Base-by-base conservation (phyloP, 2,888 invertebrate genomes). In the Scaptomyza flava region DNA sequence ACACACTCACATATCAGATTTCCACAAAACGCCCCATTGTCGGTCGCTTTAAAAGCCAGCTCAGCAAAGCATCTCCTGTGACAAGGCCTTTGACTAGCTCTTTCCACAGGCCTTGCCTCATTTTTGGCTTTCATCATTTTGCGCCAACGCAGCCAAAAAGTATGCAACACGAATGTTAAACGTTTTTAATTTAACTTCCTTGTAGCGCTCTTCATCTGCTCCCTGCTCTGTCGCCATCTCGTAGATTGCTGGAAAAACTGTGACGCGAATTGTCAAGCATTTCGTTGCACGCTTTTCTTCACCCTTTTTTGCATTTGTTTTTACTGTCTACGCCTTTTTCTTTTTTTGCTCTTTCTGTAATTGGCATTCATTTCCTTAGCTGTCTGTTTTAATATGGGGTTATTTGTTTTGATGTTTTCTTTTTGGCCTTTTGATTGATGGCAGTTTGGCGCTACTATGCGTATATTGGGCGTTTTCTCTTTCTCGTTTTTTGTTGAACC, bases 91-190 rank as follows among this genome's bases (percentile, higher is more conserved):
- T 17, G 17, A 17, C 17, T 17, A 17, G 17, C 17, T 17, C 17
- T 17, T 17, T 17, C 17, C 17, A 17, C 17, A 17, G 17, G 17
- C 23, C 45, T 56, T 53, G 38, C 27, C 41, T 62, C 66, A 64
- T 67, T 67, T 64, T 57, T 33, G 57, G 64, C 64, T 60, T 58
- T 58, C 68, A 64, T 64, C 64, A 69, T 46, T 68, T 59, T 56
- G 50, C 67, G 56, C 58, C 69, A 41, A 48, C 60, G 34, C 76
- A 70, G 60, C 70, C 73, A 23, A 74, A 74, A 79, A 79, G 73
- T 76, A 77, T 79, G 77, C 79, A 75, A 56, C 61, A 76, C 68
- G 80, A 72, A 79, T 78, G 66, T 66, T 78, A 80, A 79, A 76
- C 76, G 70, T 61, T 80, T 79, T 79, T 80, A 80, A 79, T 79